phyloP scores from a whole-genome alignment of 2,888 invertebrate species.

The Leucozona laternaria region DNA sequence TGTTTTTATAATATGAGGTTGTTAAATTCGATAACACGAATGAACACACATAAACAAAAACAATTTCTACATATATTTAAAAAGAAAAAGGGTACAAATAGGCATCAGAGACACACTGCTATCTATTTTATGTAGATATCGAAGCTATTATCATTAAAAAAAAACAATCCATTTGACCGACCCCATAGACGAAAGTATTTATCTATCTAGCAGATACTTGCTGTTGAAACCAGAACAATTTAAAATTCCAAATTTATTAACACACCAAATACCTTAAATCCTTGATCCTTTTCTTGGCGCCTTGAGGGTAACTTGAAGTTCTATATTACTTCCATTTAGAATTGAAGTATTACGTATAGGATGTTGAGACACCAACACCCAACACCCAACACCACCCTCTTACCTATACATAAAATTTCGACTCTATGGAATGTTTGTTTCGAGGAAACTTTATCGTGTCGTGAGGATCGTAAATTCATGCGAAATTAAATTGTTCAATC shows the following conservation, averaged over 20 bases:
- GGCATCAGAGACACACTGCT: neutral
- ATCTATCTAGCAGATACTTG: neutral
- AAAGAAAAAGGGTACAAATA: neutral
- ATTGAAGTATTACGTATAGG: neutral
- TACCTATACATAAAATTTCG: slow-evolving; percentile 14
- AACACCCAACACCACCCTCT: slow-evolving; percentile 1
- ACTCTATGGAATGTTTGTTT: slow-evolving; percentile 33
- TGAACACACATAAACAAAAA: slow-evolving; percentile 1
- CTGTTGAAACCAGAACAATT: neutral
- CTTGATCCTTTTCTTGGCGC: slow-evolving; percentile 46
- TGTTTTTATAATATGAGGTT: slow-evolving; percentile 8
- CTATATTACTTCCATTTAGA: slow-evolving; percentile 11
- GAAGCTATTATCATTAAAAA: neutral
- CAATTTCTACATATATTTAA: neutral
- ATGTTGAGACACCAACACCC: neutral
- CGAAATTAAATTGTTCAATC: slow-evolving; percentile 72
- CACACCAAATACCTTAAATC: neutral
- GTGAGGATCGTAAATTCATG: slow-evolving; percentile 65
- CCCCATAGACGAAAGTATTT: neutral
- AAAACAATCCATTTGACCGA: slow-evolving; percentile 18
- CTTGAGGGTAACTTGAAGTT: slow-evolving; percentile 38
- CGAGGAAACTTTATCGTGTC: slow-evolving; percentile 47
- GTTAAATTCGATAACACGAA: neutral
- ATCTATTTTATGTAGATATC: neutral
- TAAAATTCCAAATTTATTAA: neutral